Conservation (phyloP, 2,797 vertebrate genomes). For the Mus spretus region DNA sequence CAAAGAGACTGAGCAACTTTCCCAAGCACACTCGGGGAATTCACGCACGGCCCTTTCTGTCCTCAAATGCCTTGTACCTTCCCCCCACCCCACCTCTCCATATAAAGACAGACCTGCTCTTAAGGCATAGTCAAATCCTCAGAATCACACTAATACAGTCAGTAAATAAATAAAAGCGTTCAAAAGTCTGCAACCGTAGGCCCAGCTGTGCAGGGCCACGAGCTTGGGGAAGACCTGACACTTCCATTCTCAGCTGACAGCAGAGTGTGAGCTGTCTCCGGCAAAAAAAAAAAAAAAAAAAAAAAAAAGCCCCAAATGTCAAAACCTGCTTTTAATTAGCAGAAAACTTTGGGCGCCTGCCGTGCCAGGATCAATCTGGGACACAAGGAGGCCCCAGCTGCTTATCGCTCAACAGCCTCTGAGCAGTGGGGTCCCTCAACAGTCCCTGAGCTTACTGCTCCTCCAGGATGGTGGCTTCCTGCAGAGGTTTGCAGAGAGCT, state of each 20-base stretch:
- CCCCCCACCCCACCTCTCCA: neutral
- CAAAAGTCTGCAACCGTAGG: rapidly evolving
- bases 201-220: slow-evolving; percentile 3
- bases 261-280: neutral
- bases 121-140: neutral
- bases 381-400: neutral
- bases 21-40: neutral
- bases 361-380: neutral
- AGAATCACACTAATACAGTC: rapidly evolving
- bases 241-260: neutral
- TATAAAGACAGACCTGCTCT: neutral
- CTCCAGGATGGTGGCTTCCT: rapidly evolving
- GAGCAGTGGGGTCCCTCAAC: neutral
- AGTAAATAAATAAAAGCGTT: neutral
- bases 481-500: neutral
- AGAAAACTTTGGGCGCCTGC: neutral
- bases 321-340: slow-evolving; percentile 59
- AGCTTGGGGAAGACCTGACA: neutral
- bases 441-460: no score
- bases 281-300: neutral
- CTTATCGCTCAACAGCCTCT: neutral
- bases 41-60: neutral
- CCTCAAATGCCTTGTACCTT: neutral
- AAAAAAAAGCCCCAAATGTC: slow-evolving; percentile 25
- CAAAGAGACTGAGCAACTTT: neutral